phyloP scores from a whole-genome alignment of 2,888 invertebrate genomes.

The Lasioglossum zephyrum region DNA sequence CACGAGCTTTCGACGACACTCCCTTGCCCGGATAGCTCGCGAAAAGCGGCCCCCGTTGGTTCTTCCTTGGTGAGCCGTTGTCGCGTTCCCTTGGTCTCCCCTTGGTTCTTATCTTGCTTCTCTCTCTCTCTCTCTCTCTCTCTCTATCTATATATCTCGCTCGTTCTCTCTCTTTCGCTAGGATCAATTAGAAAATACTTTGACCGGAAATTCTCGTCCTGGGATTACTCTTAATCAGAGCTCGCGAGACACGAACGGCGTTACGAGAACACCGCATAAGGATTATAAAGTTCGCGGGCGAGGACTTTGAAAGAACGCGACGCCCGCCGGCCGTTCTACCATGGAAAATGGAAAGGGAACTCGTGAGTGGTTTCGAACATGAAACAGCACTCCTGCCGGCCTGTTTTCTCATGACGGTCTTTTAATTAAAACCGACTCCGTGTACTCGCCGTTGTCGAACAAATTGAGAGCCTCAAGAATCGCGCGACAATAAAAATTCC shows the following conservation, averaged over 20 bases:
- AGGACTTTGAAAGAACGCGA: constrained; percentile 30
- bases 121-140: constrained; percentile 28
- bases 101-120: constrained; percentile 7
- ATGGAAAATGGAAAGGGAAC: constrained; percentile 23
- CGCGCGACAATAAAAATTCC: not conserved
- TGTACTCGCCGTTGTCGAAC: not conserved
- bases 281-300: constrained; percentile 73
- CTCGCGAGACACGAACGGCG: constrained; percentile 62
- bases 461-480: not conserved
- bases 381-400: constrained; percentile 10
- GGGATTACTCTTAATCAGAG: constrained; percentile 73
- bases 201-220: constrained; percentile 42
- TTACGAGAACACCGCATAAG: constrained; percentile 63
- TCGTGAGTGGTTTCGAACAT: not conserved
- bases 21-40: constrained; percentile 48
- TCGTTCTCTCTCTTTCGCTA: not conserved
- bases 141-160: not conserved
- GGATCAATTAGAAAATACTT: constrained; percentile 73
- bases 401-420: not conserved
- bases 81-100: constrained; percentile 42
- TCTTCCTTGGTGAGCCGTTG: constrained; percentile 49
- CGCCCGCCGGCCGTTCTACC: constrained; percentile 14
- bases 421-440: constrained; percentile 36
- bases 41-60: constrained; percentile 55
- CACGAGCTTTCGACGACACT: constrained; percentile 56